Conservation (phyloP, 2,888 invertebrate genomes). For the Horisme vitalbata region DNA sequence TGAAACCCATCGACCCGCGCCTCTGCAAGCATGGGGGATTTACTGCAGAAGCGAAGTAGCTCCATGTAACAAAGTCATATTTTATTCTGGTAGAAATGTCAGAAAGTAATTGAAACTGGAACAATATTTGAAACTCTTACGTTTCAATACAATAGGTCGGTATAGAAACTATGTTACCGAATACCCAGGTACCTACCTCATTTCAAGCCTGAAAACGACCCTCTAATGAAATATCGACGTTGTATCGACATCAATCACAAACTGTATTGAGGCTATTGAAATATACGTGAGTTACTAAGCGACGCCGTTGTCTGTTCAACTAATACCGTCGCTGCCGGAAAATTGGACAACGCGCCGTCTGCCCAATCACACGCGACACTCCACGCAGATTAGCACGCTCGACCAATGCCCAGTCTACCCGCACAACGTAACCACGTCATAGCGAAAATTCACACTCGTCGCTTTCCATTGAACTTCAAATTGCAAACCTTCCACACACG, state of each 20-base stretch:
- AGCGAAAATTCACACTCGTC: constrained; percentile 61
- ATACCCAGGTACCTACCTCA: not conserved
- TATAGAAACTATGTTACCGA: constrained; percentile 8
- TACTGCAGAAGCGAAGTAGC: no score
- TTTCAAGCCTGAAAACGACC: constrained; percentile 13
- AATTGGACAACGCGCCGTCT: constrained; percentile 77
- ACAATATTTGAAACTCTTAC: no score
- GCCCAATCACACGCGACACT: constrained; percentile 81
- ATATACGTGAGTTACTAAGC: constrained; percentile 59
- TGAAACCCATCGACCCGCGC: no score
- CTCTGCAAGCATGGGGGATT: no score
- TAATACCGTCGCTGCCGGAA: constrained; percentile 74
- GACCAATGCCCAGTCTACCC: constrained; percentile 61
- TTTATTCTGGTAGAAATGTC: no score
- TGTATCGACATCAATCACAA: constrained; percentile 28
- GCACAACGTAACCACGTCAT: constrained; percentile 47
- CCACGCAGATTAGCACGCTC: constrained; percentile 79
- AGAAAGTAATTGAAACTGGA: no score
- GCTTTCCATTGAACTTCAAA: constrained; percentile 64
- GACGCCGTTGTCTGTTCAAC: constrained; percentile 66
- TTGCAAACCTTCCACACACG: constrained; percentile 40
- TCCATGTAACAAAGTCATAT: no score
- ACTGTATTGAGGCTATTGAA: constrained; percentile 42
- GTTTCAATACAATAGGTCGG: no score
- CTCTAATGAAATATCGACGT: constrained; percentile 24